phyloP scores from a whole-genome alignment of 2,113 vertebrate genomes.

The Gnathonemus longibarbis region DNA sequence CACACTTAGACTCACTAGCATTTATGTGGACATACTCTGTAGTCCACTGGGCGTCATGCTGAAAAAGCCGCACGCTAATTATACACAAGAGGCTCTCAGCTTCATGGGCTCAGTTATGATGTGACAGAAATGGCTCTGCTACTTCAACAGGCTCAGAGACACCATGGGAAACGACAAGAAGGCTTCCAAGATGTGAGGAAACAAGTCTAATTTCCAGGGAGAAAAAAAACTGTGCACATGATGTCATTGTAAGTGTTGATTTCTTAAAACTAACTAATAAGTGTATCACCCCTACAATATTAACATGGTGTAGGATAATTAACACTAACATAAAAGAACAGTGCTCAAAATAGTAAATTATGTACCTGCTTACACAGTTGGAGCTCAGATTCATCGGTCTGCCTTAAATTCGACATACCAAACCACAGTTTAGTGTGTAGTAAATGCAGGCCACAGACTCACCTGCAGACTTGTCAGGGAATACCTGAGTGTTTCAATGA shows the following conservation, averaged over 20 bases:
- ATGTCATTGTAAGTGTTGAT: neutral
- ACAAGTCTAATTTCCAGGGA: neutral
- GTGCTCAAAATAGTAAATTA: neutral
- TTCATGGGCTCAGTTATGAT: neutral
- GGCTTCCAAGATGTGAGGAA: neutral
- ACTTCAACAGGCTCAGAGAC: neutral
- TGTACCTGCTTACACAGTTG: neutral
- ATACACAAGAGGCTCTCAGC: neutral
- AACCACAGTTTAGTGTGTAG: neutral
- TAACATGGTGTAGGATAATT: neutral
- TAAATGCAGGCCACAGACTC: conserved; percentile 27
- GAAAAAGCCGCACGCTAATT: neutral
- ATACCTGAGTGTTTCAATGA: conserved; percentile 75
- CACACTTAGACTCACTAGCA: neutral
- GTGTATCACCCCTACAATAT: neutral
- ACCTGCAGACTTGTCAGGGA: conserved; percentile 79
- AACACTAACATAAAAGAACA: neutral
- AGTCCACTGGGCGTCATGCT: neutral
- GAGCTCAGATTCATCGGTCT: neutral
- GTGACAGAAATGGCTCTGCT: neutral
- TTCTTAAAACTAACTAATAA: neutral
- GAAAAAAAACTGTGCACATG: neutral
- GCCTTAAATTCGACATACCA: conserved; percentile 9
- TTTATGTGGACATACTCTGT: neutral
- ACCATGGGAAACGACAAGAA: neutral